Percentiles rank a stretch among this genome's conserved stretches.
Evolutionary conservation across 2,888 invertebrate genomes (phyloP).

Genomic region (Lithodes maja): DNA sequence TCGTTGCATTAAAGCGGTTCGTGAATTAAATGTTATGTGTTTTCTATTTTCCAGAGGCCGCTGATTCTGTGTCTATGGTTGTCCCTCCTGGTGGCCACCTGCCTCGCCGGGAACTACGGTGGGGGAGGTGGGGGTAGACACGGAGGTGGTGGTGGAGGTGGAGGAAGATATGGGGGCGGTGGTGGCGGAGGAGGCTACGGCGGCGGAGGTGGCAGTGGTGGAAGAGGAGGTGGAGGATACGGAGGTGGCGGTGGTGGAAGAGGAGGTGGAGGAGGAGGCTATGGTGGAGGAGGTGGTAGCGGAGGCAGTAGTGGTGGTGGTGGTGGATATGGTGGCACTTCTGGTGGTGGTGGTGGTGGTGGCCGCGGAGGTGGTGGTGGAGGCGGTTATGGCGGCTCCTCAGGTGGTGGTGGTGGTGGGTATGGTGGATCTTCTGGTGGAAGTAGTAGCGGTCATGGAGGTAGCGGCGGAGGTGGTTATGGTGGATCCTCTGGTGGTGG

Average conservation of each 20-base stretch:
- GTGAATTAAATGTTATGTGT: too few relatives aligned
- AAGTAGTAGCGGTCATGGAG: neutral
- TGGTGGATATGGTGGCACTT: neutral
- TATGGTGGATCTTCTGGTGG: neutral
- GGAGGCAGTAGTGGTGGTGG: neutral
- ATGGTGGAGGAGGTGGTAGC: constrained; percentile 3
- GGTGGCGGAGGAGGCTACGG: neutral
- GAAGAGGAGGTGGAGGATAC: neutral
- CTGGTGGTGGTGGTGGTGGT: neutral
- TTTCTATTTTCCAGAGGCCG: neutral
- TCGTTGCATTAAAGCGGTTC: too few relatives aligned
- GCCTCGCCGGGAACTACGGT: constrained; percentile 3
- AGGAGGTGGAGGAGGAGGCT: neutral
- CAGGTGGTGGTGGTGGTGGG: neutral
- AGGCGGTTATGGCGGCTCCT: neutral
- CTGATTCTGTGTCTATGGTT: neutral
- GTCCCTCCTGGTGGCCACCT: constrained; percentile 6
- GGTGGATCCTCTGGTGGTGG: neutral
- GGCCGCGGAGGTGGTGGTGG: neutral
- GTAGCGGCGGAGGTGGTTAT: constrained; percentile 8
- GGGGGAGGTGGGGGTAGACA: neutral
- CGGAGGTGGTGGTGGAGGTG: neutral
- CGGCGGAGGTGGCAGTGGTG: neutral
- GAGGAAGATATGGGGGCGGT: neutral
- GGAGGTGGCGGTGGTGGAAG: neutral